Evolutionary conservation across 2,797 vertebrate genomes (phyloP), one percentile per base, ranked within the genome.

Genomic region (Phalanger gymnotis): DNA sequence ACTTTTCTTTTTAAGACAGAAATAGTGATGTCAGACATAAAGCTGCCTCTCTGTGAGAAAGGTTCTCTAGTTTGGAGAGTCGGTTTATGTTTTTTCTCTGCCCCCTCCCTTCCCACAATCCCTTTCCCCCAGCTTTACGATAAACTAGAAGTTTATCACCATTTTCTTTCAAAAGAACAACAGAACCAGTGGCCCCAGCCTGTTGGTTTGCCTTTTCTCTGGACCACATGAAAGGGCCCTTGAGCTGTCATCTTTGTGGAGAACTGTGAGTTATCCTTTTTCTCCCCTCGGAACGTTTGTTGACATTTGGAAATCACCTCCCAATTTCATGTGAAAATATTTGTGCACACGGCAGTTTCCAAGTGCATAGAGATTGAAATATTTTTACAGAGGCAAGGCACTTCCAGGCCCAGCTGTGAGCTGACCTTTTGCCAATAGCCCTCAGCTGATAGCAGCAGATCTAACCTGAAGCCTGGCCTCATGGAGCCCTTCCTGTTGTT

Each of bases 401-500:
- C 27, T 47, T n/a, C 93, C 89, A 51, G 3, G 27, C 93, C 11
- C 0, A 0, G 90, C 89, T 47, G 90, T 91, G 92, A 2, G 90
- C 91, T 92, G 14, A 73, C 90, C 53, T 30, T 13, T 47, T 56
- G 58, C 56, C 0, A 14, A 40, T 89, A 94, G 57, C 34, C 96
- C 93, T 93, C 96, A 96, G 96, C 95, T 90, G 92, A 54, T 97
- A 57, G 73, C 94, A 96, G 93, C 93, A 93, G 52, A 58, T 10
- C 54, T 94, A 87, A 31, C 53, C n/a, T 90, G 53, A 90, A 92
- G 92, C 90, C 55, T 19, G 30, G 92, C 53, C 53, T 53, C 12
- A 81, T 53, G 95, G 93, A 92, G 11, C 96, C 93, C 87, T 28
- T 87, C 91, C 55, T 0, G 0, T 66, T 52, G 0, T 1, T 0